Evolutionary conservation across 2,888 invertebrate species (phyloP).

Genomic region (Apamea epomidion): DNA sequence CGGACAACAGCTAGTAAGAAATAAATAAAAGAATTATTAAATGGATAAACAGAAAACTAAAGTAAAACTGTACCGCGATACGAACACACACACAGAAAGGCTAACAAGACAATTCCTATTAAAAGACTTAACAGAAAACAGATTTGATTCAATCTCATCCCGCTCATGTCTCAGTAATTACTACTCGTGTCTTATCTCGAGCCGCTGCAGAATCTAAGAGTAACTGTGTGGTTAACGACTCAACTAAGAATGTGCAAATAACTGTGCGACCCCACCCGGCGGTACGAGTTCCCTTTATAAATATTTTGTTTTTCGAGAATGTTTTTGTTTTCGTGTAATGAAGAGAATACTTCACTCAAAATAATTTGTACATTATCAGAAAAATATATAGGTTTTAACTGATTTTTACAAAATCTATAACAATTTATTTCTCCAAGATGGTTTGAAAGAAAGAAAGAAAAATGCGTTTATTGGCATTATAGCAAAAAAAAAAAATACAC

Average conservation of each 20-base stretch:
- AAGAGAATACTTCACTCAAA: too few species aligned
- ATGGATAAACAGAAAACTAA: background rate
- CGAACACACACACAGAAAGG: background rate
- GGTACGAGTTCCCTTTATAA: background rate
- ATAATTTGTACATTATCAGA: background rate
- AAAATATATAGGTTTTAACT: background rate
- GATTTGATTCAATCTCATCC: conserved; percentile 13
- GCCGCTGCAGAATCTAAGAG: conserved; percentile 21
- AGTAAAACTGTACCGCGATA: background rate
- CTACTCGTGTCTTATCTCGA: conserved; percentile 50
- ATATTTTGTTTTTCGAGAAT: background rate
- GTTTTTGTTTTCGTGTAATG: background rate
- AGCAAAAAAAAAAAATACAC: too few species aligned
- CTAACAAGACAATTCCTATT: conserved; percentile 6
- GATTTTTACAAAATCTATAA: background rate
- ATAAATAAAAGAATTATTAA: background rate
- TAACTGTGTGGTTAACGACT: conserved; percentile 35
- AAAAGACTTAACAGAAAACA: conserved; percentile 34
- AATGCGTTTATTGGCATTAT: too few species aligned
- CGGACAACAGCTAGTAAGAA: background rate
- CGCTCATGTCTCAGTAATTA: conserved; percentile 50
- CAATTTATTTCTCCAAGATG: background rate
- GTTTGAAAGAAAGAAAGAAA: background rate
- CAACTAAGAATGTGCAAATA: conserved; percentile 32
- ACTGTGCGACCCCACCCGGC: background rate